Base-by-base conservation (phyloP, 1,140 invertebrate genomes). In the Drosophila ironensis region DNA sequence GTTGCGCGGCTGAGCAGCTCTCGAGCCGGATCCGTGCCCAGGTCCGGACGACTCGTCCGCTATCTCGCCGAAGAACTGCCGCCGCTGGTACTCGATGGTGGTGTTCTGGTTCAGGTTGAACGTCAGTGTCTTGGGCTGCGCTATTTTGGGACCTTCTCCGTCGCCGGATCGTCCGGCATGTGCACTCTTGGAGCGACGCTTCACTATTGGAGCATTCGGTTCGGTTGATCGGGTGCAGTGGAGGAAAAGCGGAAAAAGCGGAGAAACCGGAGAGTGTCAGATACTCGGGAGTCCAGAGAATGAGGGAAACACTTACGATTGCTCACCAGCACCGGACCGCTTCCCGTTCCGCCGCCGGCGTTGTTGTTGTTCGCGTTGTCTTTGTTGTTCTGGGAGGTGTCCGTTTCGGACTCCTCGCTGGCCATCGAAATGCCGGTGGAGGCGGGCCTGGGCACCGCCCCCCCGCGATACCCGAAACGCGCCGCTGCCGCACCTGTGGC, bases 111-210 rank as follows among this genome's bases (percentile, higher is more conserved):
- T 89, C 54, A 89, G 77, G 61, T 89, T 89, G 67, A 89, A 89
- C 63, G 88, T 89, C 64, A 89, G 63, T 53, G 87, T 86, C 54
- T 89, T 89, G 17, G 87, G 82, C 54, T 89, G 88, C 7, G 88
- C 72, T 86, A 86, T 86, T 89, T 89, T 89, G 30, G 87, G 78
- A 33, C 30, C 30, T 51, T 78, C 70, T 0, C 75, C 63, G 30
- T 74, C 64, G 33, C 38, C 72, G 38, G 45, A 70, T 51, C 73
- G 69, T 12, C 82, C 88, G 16, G 88, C 71, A 24, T 89, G 87
- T 69, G 89, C 89, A 71, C 89, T 90, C 76, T 90, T 90, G 11
- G 89, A 90, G 38, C 89, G 89, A n/a, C 89, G 87, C 63, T 90
- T 90, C 40, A 87, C 89, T 90, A 35, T 24, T 35, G 2, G 17